Evolutionary conservation across 2,113 vertebrate genomes (phyloP).

Genomic region (Camelus bactrianus): DNA sequence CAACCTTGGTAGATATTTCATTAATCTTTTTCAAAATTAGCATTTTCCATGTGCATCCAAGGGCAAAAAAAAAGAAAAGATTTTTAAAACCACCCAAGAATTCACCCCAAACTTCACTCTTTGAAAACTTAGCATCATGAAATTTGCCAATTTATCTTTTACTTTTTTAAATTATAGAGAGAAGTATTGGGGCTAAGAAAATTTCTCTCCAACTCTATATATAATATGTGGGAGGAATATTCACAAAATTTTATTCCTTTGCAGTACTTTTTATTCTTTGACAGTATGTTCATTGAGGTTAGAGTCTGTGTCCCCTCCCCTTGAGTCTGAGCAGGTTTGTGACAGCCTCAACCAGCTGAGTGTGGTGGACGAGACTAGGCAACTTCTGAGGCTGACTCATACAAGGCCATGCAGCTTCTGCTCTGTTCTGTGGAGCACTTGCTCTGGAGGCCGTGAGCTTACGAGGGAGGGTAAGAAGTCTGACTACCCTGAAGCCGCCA

Average conservation of each 20-base stretch:
- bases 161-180: neutral
- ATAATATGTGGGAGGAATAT: neutral
- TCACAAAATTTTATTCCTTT: neutral
- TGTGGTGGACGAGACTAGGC: neutral
- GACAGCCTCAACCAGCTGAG: neutral
- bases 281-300: neutral
- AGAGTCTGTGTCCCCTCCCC: neutral
- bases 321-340: neutral
- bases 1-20: neutral
- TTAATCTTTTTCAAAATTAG: conserved; percentile 32
- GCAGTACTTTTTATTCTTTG: neutral
- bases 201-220: neutral
- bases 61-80: neutral
- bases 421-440: neutral
- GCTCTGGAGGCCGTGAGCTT: neutral
- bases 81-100: neutral
- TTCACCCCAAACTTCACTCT: neutral
- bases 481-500: too few relatives aligned
- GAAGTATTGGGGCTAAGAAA: neutral
- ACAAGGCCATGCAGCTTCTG: neutral
- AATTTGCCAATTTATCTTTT: neutral
- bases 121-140: neutral
- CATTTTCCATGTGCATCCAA: neutral
- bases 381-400: neutral
- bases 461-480: neutral